Conservation (phyloP, 2,888 invertebrate genomes). For the Fragum sueziense region DNA sequence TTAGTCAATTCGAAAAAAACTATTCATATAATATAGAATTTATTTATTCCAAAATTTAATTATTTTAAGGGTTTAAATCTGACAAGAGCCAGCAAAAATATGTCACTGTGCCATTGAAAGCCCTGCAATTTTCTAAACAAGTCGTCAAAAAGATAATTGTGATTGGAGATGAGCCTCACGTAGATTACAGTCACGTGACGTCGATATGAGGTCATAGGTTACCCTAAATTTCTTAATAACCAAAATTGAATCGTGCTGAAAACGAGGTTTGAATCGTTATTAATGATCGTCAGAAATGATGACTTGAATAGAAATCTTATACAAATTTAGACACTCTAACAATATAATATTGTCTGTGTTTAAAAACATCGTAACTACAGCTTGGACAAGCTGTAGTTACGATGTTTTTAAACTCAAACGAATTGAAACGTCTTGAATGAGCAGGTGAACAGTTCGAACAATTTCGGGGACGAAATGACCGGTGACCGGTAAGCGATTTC, state of each 20-base stretch:
- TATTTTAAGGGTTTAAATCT: too few relatives aligned
- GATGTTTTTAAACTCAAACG: background rate
- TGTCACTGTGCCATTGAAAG: too few relatives aligned
- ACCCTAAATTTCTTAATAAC: constrained; percentile 12
- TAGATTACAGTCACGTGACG: constrained; percentile 5
- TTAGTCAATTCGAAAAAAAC: too few relatives aligned
- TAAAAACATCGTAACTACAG: background rate
- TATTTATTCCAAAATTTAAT: too few relatives aligned
- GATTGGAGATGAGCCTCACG: background rate
- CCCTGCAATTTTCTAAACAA: too few relatives aligned
- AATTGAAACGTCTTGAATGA: constrained; percentile 16
- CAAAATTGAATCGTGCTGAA: constrained; percentile 14
- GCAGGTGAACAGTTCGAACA: constrained; percentile 58
- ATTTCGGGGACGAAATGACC: constrained; percentile 56
- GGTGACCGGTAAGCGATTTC: constrained; percentile 52
- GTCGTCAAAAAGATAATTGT: background rate
- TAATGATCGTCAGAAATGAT: constrained; percentile 17
- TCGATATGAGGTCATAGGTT: constrained; percentile 16
- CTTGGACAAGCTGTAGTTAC: background rate
- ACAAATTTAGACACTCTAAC: background rate
- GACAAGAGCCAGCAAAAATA: too few relatives aligned
- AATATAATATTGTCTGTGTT: background rate
- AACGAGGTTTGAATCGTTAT: constrained; percentile 15
- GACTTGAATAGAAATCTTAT: constrained; percentile 17
- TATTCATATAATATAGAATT: too few relatives aligned